These are phyloP conservation scores for Cephus rjabovi DNA, from an alignment of 2,888 invertebrate genomes.

Conservation along the genomic window DNA sequence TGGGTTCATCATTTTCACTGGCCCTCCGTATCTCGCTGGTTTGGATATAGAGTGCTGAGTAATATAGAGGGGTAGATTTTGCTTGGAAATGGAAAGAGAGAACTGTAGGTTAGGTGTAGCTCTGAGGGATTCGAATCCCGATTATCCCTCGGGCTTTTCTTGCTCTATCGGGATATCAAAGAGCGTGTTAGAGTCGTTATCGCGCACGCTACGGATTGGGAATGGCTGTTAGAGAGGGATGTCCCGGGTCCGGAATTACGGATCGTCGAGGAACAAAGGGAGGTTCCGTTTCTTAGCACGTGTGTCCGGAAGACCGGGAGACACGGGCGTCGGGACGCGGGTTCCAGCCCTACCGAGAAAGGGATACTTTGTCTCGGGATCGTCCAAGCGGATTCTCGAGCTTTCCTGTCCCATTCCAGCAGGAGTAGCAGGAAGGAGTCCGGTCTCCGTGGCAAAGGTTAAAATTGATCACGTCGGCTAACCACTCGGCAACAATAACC, in stretches of 20 bases:
- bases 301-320: background rate
- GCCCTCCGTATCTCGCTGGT: background rate
- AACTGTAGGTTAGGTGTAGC: background rate
- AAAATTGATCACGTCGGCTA: slow-evolving; percentile 15
- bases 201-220: background rate
- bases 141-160: background rate
- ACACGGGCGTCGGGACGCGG: background rate
- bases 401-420: background rate
- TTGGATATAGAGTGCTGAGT: background rate
- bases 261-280: background rate
- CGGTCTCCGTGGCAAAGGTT: slow-evolving; percentile 14
- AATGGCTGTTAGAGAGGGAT: background rate
- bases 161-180: background rate
- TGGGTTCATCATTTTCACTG: background rate
- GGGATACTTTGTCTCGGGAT: background rate
- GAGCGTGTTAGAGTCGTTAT: background rate
- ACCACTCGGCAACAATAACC: slow-evolving; percentile 27
- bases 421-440: background rate
- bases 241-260: background rate
- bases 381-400: background rate
- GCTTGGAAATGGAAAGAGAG: background rate
- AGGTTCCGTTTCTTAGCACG: background rate
- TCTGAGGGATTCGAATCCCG: background rate
- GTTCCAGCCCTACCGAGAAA: background rate
- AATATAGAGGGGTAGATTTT: background rate